Base-by-base conservation (phyloP, 2,888 invertebrate genomes). In the Tuberolachnus salignus region DNA sequence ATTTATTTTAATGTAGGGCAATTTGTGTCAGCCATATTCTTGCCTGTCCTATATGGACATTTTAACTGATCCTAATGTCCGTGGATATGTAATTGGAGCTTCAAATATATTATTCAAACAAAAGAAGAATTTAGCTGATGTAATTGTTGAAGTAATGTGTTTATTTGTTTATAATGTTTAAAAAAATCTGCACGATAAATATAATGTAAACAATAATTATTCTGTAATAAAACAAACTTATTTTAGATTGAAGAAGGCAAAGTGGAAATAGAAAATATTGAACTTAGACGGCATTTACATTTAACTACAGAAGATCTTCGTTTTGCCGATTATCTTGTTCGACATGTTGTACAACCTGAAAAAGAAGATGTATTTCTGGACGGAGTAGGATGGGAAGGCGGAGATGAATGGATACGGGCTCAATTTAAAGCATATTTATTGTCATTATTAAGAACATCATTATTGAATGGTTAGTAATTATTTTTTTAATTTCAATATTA, bases 41-140 rank as follows among this genome's bases (percentile, higher is more conserved):
- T 97, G 97, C 3, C 88, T 99, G 82, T 95, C 97, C 83, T 97
- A 96, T 85, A 90, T 98, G 87, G 98, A 98, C 87, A 87, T 97
- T 80, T 87, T 99, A 75, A 91, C 91, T 70, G 95, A 97, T 86
- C 89, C 92, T 4, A 93, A 94, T 83, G 94, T 97, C 10, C 88
- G 92, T 81, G 93, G 93, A 44, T 94, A 93, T 86, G 88, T 97
- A 63, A 93, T 97, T 80, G 98, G 99, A 55, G 98, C 98, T n/a
- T 98, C 98, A 19, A 99, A 99, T 87, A 93, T 97, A n/a, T 88
- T 99, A 53, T 99, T 98, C 85, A 95, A 95, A 85, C 98, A 98
- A 85, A 97, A 97, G 84, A 90, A 93, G 81, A 94, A 97, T 84
- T 86, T 97, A 70, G 93, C 95, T 81, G 98, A 99, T 86, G 94